Evolutionary conservation across 2,113 vertebrate species (phyloP).

Genomic region (Nyctereutes procyonoides): DNA sequence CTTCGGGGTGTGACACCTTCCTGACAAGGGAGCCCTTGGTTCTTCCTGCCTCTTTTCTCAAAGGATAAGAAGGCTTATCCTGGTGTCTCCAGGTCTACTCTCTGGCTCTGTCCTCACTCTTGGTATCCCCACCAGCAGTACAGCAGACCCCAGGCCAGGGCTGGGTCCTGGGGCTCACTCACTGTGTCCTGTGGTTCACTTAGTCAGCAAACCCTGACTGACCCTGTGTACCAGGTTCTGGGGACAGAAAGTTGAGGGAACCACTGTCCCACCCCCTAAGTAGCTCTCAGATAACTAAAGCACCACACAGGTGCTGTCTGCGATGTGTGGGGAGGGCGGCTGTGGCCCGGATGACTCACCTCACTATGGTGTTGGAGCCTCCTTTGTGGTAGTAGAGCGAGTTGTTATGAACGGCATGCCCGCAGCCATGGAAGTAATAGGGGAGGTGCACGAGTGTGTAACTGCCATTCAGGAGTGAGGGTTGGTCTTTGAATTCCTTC

Average conservation of each 20-base stretch:
- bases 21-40: neutral
- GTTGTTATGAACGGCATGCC: conserved; percentile 92
- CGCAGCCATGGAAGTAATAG: conserved; percentile 94
- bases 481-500: conserved; percentile 91
- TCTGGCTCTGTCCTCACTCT: neutral
- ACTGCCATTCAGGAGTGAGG: conserved; percentile 89
- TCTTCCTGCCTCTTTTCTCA: neutral
- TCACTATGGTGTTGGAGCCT: conserved; percentile 91
- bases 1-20: neutral
- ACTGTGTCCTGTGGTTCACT: neutral
- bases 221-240: neutral
- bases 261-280: neutral
- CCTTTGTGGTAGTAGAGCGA: conserved; percentile 96
- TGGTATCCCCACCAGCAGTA: neutral
- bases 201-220: neutral
- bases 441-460: conserved; percentile 88
- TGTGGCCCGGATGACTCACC: conserved; percentile 83
- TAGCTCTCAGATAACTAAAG: too few relatives aligned
- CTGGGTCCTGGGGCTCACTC: neutral
- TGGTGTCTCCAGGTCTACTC: too few relatives aligned
- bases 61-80: neutral
- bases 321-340: fast-evolving
- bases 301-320: neutral
- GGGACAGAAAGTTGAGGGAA: neutral
- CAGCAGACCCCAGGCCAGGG: neutral